These are phyloP conservation scores for Vicugna pacos DNA, from an alignment of 2,113 vertebrate species.

Conservation along the genomic window DNA sequence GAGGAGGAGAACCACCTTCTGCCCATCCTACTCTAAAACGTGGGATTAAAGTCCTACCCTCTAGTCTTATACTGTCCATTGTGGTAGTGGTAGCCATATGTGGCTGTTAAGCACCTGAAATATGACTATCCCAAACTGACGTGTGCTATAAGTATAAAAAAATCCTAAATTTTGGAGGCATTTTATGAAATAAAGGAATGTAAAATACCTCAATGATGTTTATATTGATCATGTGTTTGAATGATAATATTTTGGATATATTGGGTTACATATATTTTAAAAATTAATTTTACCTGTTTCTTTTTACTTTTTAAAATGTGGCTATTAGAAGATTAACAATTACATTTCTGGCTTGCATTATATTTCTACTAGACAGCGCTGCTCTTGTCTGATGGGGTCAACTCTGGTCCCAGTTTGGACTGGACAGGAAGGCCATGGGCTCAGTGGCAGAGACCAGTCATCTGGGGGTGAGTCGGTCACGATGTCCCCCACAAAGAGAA, in stretches of 20 bases:
- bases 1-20: not conserved
- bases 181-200: not conserved
- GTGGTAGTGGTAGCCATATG: not conserved
- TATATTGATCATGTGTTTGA: not conserved
- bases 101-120: not conserved
- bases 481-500: not conserved
- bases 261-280: not conserved
- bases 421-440: not conserved
- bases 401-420: not conserved
- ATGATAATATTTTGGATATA: not conserved
- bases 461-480: too few relatives aligned
- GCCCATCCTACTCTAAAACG: not conserved
- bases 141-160: not conserved
- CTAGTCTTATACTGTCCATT: not conserved
- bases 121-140: not conserved
- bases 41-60: not conserved
- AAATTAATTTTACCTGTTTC: not conserved
- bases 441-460: not conserved
- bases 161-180: not conserved
- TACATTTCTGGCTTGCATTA: not conserved
- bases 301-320: slow-evolving; percentile 22
- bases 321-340: not conserved
- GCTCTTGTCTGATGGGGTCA: not conserved
- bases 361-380: not conserved
- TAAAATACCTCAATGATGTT: not conserved